Evolutionary conservation across 2,888 invertebrate species (phyloP), one percentile per base, ranked within the genome.

Genomic region (Andrena bucephala): DNA sequence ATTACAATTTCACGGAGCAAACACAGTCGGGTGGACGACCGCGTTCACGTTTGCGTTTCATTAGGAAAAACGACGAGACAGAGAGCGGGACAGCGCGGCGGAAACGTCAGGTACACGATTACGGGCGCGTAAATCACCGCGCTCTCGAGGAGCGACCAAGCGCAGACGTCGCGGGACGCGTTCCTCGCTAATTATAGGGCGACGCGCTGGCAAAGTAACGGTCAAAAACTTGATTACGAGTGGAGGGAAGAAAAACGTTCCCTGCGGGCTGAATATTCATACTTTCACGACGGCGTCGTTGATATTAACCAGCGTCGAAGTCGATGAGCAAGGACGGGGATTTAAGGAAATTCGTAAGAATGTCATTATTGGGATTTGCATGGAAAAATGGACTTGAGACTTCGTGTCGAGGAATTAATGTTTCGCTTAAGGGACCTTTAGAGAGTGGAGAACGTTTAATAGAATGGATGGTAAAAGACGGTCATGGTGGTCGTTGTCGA

Each of bases 1-100:
- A 87, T 89, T 85, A 86, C 84, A 85, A 89, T 89, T 87, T 85
- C 74, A 73, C 62, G 76, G 57, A 78, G 82, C 77, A 86, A 88
- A 85, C 78, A 83, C 33, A 36, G 81, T 42, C 77, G 77, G 73
- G 54, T 81, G 82, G 54, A 79, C 72, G 77, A 52, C 65, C 31
- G 48, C 57, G 68, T 6, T 66, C 57, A 60, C 83, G 86, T 87
- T 84, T 86, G 83, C 81, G 81, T 88, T 88, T 88, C 83, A 87
- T 87, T 83, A 83, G 74, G 69, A 81, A 81, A 81, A 85, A 87
- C 78, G 80, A 74, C 60, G 67, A 63, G 77, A 78, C 65, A 27
- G 52, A 72, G 5, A 29, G 33, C 42, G 68, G 36, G 71, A 77
- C 62, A 31, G 54, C 36, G 73, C 48, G 48, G 33, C 71, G 29